Evolutionary conservation across 2,888 invertebrate species (phyloP).

Genomic region (Drosophila multiciliata): DNA sequence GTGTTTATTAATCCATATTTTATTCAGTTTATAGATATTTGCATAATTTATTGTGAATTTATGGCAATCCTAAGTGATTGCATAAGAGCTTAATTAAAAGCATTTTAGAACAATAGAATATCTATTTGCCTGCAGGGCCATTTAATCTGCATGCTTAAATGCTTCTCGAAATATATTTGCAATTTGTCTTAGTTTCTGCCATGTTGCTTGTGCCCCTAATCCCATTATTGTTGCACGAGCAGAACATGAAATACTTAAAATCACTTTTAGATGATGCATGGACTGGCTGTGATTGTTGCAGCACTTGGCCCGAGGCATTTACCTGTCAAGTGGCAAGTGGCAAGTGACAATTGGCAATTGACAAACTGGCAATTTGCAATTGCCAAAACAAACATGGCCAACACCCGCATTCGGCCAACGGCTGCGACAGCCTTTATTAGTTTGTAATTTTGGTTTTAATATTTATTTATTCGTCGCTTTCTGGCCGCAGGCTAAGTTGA

Average conservation of each 20-base stretch:
- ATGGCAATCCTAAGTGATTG: neutral
- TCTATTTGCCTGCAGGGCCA: neutral
- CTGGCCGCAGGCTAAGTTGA: slow-evolving; percentile 65
- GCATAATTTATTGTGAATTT: too few species aligned
- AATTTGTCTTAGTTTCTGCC: neutral
- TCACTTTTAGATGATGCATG: slow-evolving; percentile 33
- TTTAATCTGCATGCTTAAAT: neutral
- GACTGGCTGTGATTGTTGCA: slow-evolving; percentile 5
- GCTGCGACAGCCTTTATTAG: slow-evolving; percentile 59
- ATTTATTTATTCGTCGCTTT: slow-evolving; percentile 66
- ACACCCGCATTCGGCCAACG: slow-evolving; percentile 7
- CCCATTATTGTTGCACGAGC: slow-evolving; percentile 10
- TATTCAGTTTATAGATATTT: neutral
- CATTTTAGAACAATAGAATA: neutral
- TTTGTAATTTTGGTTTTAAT: slow-evolving; percentile 70
- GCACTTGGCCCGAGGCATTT: slow-evolving; percentile 38
- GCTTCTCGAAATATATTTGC: slow-evolving; percentile 6
- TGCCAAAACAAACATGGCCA: slow-evolving; percentile 32
- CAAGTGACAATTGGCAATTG: slow-evolving; percentile 26
- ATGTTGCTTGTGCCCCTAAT: slow-evolving; percentile 7
- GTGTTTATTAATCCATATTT: neutral
- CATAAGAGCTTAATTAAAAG: neutral
- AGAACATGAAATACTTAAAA: slow-evolving; percentile 18
- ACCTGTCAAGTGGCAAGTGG: slow-evolving; percentile 42
- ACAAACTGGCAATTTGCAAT: slow-evolving; percentile 26